Evolutionary conservation across 2,888 invertebrate species (phyloP).

Genomic region (Chirona hameri): DNA sequence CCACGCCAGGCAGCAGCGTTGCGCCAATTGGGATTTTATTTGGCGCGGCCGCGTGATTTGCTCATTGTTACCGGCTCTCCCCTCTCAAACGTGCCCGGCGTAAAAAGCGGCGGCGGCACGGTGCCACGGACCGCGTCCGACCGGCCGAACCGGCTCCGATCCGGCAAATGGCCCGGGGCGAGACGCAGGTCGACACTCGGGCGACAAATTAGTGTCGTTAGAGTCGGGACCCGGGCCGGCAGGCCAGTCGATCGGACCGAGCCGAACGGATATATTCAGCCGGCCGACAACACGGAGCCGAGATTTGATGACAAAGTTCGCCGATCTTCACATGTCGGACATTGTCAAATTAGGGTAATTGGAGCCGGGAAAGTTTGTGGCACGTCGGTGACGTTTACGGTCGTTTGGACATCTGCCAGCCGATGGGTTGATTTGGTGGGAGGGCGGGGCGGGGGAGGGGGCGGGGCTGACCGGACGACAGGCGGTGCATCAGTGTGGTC

Average conservation of each 20-base stretch:
- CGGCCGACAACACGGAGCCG: not conserved
- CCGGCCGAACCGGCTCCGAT: not conserved
- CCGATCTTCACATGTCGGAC: constrained; percentile 6
- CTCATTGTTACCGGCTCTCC: constrained; percentile 26
- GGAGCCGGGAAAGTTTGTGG: not conserved
- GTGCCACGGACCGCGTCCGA: too few species aligned
- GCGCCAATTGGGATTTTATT: constrained; percentile 11
- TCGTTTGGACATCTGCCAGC: not conserved
- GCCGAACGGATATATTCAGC: not conserved
- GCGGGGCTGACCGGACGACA: too few species aligned
- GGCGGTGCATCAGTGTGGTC: too few species aligned
- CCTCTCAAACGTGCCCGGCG: not conserved
- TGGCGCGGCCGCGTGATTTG: constrained; percentile 7
- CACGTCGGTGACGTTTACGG: not conserved
- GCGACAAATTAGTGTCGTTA: constrained; percentile 2
- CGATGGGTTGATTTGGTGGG: not conserved
- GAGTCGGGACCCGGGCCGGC: not conserved
- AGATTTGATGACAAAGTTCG: constrained; percentile 24
- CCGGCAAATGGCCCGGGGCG: not conserved
- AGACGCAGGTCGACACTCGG: not conserved
- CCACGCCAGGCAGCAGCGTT: not conserved
- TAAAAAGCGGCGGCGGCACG: not conserved
- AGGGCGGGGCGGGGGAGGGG: not conserved
- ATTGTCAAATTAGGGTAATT: constrained; percentile 26
- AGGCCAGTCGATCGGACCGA: not conserved